Evolutionary conservation across 1,140 invertebrate species (phyloP), one percentile per base, ranked within the genome.

Genomic region (Homalodisca vitripennis): DNA sequence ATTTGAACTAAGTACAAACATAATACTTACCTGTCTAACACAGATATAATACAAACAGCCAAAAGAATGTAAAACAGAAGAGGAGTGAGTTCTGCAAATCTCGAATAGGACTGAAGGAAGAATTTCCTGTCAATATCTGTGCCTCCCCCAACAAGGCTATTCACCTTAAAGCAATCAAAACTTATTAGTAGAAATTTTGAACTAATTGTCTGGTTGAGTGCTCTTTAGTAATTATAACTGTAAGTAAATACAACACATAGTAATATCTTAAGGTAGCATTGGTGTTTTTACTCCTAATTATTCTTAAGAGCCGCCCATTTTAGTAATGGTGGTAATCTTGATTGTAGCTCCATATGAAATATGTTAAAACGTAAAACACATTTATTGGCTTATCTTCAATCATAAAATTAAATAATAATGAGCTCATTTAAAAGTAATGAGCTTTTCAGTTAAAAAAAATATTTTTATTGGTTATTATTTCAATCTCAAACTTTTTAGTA

Each of bases 1-100:
- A n/a, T n/a, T n/a, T n/a, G n/a, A n/a, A n/a, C n/a, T n/a, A n/a
- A n/a, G n/a, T n/a, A n/a, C n/a, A n/a, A n/a, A n/a, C n/a, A n/a
- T n/a, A n/a, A n/a, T n/a, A 22, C 32, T 66, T 66, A 66, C 63
- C 63, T 41, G 26, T 66, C 63, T 46, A 66, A 66, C 32, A 66
- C 26, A 1, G 63, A 66, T 1, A 66, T 24, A 2, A 66, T n/a
- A 66, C 63, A 66, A 46, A 66, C 20, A 24, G 63, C 63, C 22
- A 66, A 24, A 1, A 66, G 41, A 3, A 66, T 27, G 26, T 66
- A 66, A 27, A 66, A 66, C 3, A 46, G 24, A 24, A 46, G n/a
- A 10, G 63, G 63, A 6, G 63, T 29, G 17, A 66, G 46, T 13
- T 46, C 3, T n/a, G 63, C 63, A 3, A 66, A 46, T 27, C n/a